Conservation (phyloP, 2,797 vertebrate genomes). For the Amblyraja radiata region DNA sequence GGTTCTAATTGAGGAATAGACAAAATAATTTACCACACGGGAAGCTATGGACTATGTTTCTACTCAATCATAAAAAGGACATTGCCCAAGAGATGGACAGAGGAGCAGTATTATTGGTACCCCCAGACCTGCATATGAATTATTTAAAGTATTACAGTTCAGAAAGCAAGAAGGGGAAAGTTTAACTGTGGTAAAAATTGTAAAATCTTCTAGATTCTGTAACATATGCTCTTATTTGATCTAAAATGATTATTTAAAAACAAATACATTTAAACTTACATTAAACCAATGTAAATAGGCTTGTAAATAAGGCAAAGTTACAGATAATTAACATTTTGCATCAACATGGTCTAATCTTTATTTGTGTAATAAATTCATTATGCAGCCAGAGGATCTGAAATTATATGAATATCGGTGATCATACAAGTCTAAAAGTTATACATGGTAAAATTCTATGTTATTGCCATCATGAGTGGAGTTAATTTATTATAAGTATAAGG, state of each 20-base stretch:
- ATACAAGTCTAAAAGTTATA: not conserved
- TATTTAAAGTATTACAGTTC: not conserved
- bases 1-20: slow-evolving; percentile 28
- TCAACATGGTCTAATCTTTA: not conserved
- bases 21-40: slow-evolving; percentile 22
- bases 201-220: not conserved
- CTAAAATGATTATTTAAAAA: not conserved
- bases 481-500: not conserved
- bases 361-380: not conserved
- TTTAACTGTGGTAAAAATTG: not conserved
- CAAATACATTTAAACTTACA: not conserved
- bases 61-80: not conserved
- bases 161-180: not conserved
- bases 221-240: not conserved
- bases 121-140: not conserved
- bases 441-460: not conserved
- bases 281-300: not conserved
- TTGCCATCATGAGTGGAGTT: not conserved
- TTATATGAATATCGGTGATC: not conserved
- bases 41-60: not conserved
- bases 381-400: not conserved
- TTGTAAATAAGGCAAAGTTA: not conserved
- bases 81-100: not conserved
- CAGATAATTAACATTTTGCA: not conserved
- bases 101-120: not conserved